phyloP scores from a whole-genome alignment of 2,797 vertebrate genomes.

The Platalea minor region DNA sequence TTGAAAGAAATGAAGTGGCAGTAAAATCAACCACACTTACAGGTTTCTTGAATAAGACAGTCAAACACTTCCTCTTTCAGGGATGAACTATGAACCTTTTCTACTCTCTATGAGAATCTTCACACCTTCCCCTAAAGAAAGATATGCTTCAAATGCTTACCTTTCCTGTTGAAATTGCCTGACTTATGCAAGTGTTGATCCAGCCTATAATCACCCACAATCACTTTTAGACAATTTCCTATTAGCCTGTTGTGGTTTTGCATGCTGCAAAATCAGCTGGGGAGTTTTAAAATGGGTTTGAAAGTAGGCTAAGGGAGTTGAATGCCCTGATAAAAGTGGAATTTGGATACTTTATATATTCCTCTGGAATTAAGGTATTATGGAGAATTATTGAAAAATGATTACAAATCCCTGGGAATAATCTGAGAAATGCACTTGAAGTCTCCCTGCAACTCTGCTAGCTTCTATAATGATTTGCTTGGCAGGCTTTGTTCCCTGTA shows the following conservation, averaged over 20 bases:
- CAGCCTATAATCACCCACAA: not conserved
- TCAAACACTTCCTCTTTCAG: slow-evolving; percentile 18
- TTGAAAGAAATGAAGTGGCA: slow-evolving; percentile 8
- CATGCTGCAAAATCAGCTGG: not conserved
- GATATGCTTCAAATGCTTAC: not conserved
- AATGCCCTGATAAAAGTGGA: not conserved
- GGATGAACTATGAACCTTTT: not conserved
- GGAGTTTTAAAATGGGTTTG: not conserved
- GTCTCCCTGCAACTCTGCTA: not conserved
- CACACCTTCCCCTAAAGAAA: not conserved
- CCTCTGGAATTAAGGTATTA: not conserved
- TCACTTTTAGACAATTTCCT: not conserved
- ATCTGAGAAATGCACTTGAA: not conserved
- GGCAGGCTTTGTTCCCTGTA: not conserved
- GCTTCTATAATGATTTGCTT: not conserved
- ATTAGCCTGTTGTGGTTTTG: not conserved
- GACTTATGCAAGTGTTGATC: not conserved
- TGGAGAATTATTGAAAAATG: not conserved
- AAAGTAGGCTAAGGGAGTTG: not conserved
- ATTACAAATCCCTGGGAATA: not conserved
- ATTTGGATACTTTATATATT: not conserved
- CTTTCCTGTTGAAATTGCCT: not conserved
- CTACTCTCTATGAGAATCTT: not conserved
- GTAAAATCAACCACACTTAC: slow-evolving; percentile 1
- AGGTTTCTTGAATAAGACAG: not conserved